Evolutionary conservation across 2,797 vertebrate genomes (phyloP), one percentile per base, ranked within the genome.

Genomic region (Chlorospingus flavigularis): DNA sequence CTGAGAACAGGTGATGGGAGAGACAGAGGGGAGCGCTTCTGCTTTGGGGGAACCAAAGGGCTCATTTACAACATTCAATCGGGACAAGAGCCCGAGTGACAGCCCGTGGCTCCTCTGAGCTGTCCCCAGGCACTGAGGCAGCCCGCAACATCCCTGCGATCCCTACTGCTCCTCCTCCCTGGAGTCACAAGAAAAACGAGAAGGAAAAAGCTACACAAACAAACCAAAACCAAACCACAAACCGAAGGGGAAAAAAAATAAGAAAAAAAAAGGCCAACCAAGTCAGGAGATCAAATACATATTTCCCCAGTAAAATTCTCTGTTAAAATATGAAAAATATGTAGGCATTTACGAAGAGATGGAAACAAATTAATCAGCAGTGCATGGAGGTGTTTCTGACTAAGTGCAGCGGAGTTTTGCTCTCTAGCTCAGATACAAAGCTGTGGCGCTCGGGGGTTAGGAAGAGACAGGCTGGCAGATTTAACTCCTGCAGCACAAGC

Each of bases 401-500:
- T 26, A 48, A 81, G 58, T 20, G 53, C 39, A 30, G 45, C 1
- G 4, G 33, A 71, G 72, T 86, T 92, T 54, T 81, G 55, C 71
- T 74, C 81, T 57, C 54, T 15, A 14, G 31, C 6, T 15, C 63
- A 60, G 12, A 21, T 10, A 23, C 1, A 65, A 73, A 92, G 76
- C 58, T 58, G 42, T 19, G 73, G 31, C 11, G 33, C 58, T 23
- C 23, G 12, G 42, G 54, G 55, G 35, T 42, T 33, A 53, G 47
- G 70, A 72, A 33, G 48, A 66, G 74, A 61, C 47, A 57, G 40
- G 66, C 35, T 66, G 73, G 35, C 62, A 76, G 77, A 30, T 84
- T 95, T 90, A 95, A 95, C 90, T 88, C 90, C 65, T 92, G 83
- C 76, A 79, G 70, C 55, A 73, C 66, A 90, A 70, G 80, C 17